These are phyloP conservation scores for Neoitamus cyanurus DNA, from an alignment of 2,888 invertebrate species.

Conservation along the genomic window DNA sequence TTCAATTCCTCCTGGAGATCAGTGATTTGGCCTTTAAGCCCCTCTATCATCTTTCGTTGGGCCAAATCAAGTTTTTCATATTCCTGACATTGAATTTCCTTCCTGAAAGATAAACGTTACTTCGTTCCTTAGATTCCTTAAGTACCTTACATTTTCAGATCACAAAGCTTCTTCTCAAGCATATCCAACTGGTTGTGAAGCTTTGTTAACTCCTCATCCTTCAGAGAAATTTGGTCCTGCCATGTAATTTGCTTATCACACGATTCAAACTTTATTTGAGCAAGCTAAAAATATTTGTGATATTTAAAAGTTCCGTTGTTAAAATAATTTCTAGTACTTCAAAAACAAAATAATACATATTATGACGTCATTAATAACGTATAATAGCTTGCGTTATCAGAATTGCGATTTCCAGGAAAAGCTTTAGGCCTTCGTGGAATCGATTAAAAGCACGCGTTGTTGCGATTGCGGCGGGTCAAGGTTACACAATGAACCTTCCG, in stretches of 20 bases:
- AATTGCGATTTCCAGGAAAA: background rate
- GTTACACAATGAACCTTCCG: constrained; percentile 41
- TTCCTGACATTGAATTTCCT: constrained; percentile 22
- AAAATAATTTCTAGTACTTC: background rate
- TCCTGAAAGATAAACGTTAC: constrained; percentile 11
- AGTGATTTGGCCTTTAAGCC: background rate
- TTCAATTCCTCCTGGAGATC: background rate
- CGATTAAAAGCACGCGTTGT: constrained; percentile 20
- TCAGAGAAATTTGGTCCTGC: constrained; percentile 51
- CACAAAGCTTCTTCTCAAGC: constrained; percentile 46
- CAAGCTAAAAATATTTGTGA: constrained; percentile 54
- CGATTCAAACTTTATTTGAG: constrained; percentile 50
- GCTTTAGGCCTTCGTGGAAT: constrained; percentile 43
- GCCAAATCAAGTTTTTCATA: background rate
- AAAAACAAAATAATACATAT: background rate
- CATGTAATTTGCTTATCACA: constrained; percentile 51
- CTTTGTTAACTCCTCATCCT: constrained; percentile 50
- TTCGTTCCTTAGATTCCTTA: background rate
- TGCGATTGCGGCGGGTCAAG: constrained; percentile 20
- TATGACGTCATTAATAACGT: background rate
- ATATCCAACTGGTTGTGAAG: constrained; percentile 43
- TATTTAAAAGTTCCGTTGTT: no score
- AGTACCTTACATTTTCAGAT: constrained; percentile 45
- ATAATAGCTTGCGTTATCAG: background rate
- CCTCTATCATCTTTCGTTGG: constrained; percentile 28